phyloP scores from a whole-genome alignment of 2,113 vertebrate species.

The Probosciger aterrimus region DNA sequence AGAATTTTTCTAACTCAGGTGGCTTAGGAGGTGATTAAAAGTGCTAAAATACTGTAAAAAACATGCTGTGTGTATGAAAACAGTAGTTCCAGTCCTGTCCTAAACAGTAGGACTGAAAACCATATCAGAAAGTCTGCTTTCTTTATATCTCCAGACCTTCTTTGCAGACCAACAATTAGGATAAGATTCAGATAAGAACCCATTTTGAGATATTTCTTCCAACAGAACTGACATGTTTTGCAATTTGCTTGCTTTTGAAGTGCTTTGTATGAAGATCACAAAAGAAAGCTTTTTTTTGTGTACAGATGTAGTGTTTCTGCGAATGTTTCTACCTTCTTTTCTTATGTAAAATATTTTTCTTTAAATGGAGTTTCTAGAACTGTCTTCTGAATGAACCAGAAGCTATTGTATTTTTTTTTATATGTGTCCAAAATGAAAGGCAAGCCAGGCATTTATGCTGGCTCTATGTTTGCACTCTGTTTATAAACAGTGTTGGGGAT shows the following conservation, averaged over 20 bases:
- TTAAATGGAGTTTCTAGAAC: neutral
- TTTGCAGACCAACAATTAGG: neutral
- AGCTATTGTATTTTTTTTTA: neutral
- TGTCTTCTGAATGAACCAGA: neutral
- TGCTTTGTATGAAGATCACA: neutral
- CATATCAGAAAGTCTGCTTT: neutral
- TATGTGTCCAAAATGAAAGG: neutral
- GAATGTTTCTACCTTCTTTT: neutral
- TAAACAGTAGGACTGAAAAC: neutral
- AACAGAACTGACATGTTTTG: neutral
- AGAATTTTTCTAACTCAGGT: neutral
- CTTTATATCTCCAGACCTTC: neutral
- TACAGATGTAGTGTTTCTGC: neutral
- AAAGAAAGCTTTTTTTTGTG: neutral
- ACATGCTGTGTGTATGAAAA: neutral
- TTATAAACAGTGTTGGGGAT: neutral
- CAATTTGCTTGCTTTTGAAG: neutral
- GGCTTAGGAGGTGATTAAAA: neutral
- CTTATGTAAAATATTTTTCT: neutral
- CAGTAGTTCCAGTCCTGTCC: neutral
- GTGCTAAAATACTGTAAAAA: neutral
- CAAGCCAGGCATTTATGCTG: neutral
- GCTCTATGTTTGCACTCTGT: neutral
- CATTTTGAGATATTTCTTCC: neutral
- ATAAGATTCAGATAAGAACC: neutral